Evolutionary conservation across 2,113 vertebrate genomes (phyloP).

Genomic region (Eleginops maclovinus): DNA sequence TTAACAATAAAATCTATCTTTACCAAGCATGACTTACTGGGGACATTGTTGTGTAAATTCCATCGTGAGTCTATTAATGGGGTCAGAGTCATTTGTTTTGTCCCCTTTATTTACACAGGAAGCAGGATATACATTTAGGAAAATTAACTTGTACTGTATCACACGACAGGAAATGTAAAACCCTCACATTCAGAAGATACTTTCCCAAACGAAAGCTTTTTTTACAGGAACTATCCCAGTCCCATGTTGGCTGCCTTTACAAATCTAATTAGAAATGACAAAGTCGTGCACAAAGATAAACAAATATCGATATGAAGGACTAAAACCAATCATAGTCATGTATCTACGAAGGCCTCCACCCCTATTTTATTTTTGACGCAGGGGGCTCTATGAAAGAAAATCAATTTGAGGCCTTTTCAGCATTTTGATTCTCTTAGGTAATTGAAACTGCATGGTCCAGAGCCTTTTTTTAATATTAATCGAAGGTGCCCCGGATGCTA

Average conservation of each 20-base stretch:
- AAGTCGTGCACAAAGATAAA: not conserved
- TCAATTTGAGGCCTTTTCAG: conserved; percentile 73
- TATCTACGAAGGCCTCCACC: conserved; percentile 21
- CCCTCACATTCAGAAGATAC: too few species aligned
- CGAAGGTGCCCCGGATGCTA: conserved; percentile 64
- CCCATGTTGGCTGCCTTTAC: not conserved
- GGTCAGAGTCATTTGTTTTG: too few species aligned
- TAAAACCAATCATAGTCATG: not conserved
- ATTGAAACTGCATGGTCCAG: conserved; percentile 82
- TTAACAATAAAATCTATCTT: not conserved
- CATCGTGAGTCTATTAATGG: too few species aligned
- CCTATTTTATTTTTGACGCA: conserved; percentile 22
- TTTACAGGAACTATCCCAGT: not conserved
- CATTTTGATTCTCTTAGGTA: conserved; percentile 76
- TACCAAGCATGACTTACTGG: not conserved
- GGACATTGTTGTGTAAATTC: not conserved
- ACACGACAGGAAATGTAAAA: too few species aligned
- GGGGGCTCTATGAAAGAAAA: conserved; percentile 50
- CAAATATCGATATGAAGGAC: not conserved
- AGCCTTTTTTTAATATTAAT: conserved; percentile 76
- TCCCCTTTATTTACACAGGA: too few species aligned
- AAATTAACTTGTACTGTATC: too few species aligned
- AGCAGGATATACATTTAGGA: too few species aligned
- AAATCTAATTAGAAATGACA: not conserved
- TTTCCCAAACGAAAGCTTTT: not conserved